phyloP scores from a whole-genome alignment of 2,888 invertebrate genomes.

The Agrotis exclamationis region DNA sequence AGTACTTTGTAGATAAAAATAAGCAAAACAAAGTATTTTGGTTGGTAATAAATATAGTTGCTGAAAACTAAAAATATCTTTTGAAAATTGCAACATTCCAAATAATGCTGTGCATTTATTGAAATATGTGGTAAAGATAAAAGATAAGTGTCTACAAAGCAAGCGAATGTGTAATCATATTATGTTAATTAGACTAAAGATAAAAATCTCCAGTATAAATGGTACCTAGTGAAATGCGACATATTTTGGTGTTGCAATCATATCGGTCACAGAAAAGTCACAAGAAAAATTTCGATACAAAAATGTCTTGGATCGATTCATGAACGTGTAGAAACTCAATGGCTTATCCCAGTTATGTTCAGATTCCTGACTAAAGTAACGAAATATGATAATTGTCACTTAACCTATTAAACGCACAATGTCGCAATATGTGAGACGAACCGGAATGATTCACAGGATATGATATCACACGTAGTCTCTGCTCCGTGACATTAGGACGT shows the following conservation, averaged over 20 bases:
- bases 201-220: slow-evolving; percentile 31
- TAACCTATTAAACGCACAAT: slow-evolving; percentile 82
- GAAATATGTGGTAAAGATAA: slow-evolving; percentile 28
- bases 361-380: slow-evolving; percentile 55
- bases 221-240: slow-evolving; percentile 20
- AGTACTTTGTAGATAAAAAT: not conserved
- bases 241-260: slow-evolving; percentile 8
- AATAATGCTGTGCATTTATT: slow-evolving; percentile 43
- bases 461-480: slow-evolving; percentile 84
- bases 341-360: slow-evolving; percentile 32
- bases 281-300: slow-evolving; percentile 4
- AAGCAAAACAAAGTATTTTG: not conserved
- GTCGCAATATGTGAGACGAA: slow-evolving; percentile 74
- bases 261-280: not conserved
- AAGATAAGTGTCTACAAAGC: slow-evolving; percentile 52
- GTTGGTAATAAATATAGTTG: slow-evolving; percentile 7
- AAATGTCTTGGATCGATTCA: slow-evolving; percentile 27
- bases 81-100: slow-evolving; percentile 26
- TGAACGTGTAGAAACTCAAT: slow-evolving; percentile 15
- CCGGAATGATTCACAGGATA: slow-evolving; percentile 82
- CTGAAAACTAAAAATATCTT: slow-evolving; percentile 17
- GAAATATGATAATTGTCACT: slow-evolving; percentile 82
- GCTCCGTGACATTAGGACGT: slow-evolving; percentile 79
- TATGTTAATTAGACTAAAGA: slow-evolving; percentile 29
- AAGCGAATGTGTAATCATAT: slow-evolving; percentile 48